phyloP scores from a whole-genome alignment of 2,797 vertebrate species.

The Brotogeris chrysoptera region DNA sequence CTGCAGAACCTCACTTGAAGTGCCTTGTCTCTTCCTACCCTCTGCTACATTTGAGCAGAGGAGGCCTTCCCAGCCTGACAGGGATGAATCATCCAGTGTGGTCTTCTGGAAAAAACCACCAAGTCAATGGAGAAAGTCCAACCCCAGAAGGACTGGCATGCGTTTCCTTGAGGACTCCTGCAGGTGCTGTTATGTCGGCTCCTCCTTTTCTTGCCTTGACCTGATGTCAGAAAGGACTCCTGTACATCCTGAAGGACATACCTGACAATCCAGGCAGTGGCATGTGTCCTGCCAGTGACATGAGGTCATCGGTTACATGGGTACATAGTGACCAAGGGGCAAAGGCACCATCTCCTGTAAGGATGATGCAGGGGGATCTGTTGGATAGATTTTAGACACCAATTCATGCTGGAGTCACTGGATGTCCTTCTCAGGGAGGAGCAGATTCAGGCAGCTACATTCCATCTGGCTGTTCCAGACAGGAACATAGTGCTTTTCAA shows the following conservation, averaged over 20 bases:
- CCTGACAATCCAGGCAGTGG: not conserved
- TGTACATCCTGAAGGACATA: not conserved
- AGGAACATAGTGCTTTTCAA: not conserved
- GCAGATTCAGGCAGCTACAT: not conserved
- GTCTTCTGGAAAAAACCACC: accelerated
- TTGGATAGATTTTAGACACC: not conserved
- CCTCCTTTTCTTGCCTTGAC: not conserved
- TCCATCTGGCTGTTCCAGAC: not conserved
- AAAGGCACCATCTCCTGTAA: not conserved
- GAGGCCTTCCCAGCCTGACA: not conserved
- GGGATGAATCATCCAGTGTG: not conserved
- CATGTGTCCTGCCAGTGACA: not conserved
- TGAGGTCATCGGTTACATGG: not conserved
- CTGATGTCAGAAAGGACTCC: not conserved
- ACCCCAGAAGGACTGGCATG: not conserved
- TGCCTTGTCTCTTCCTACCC: not conserved
- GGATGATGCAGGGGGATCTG: not conserved
- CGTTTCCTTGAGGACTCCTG: not conserved
- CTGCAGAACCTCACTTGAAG: not conserved
- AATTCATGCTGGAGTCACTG: not conserved
- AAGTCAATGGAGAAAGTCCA: not conserved
- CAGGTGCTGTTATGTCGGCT: not conserved
- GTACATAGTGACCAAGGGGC: accelerated
- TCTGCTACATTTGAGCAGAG: not conserved
- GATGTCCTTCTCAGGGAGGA: not conserved